Conservation (phyloP, 2,888 invertebrate genomes). For the Tinea trinotella region DNA sequence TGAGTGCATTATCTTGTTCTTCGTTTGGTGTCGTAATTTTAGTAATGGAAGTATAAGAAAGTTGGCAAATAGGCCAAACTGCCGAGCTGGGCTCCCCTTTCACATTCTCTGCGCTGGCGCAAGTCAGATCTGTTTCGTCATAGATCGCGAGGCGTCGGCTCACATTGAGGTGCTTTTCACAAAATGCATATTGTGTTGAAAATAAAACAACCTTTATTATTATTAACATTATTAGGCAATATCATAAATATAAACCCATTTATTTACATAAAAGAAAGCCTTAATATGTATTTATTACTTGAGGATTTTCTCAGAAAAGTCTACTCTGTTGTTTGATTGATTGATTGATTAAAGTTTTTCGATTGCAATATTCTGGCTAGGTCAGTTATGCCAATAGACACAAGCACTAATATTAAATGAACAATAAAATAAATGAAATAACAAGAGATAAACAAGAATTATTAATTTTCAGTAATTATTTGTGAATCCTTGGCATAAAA, state of each 20-base stretch:
- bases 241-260: too few relatives aligned
- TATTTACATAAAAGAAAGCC: too few relatives aligned
- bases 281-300: too few relatives aligned
- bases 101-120: conserved; percentile 27
- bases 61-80: conserved; percentile 19
- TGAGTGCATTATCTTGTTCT: conserved; percentile 13
- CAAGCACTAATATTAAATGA: too few relatives aligned
- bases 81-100: conserved; percentile 29
- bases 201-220: background rate
- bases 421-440: too few relatives aligned
- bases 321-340: too few relatives aligned
- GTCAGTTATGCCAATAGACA: too few relatives aligned
- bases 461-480: background rate
- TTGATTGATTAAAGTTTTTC: too few relatives aligned
- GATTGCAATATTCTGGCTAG: too few relatives aligned
- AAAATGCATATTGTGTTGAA: background rate
- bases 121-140: conserved; percentile 24
- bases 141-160: conserved; percentile 16
- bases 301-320: too few relatives aligned
- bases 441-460: too few relatives aligned
- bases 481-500: conserved; percentile 6
- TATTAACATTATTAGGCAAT: too few relatives aligned
- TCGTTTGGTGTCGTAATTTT: conserved; percentile 17
- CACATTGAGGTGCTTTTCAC: conserved; percentile 14
- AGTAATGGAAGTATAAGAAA: conserved; percentile 16